Evolutionary conservation across 2,888 invertebrate genomes (phyloP).

Genomic region (Lypha dubia): DNA sequence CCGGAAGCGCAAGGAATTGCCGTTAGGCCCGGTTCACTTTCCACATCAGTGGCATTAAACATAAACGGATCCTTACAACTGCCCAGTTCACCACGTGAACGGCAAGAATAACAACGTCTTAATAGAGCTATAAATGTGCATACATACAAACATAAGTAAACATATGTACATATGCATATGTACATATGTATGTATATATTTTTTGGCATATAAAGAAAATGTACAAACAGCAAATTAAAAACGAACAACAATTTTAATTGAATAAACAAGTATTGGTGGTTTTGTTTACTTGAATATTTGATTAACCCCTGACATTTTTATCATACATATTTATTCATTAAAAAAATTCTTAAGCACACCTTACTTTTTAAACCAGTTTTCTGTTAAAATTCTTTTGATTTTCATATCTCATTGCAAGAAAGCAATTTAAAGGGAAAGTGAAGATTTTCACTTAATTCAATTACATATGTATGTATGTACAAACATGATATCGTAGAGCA

Average conservation of each 20-base stretch:
- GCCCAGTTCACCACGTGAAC: conserved; percentile 94
- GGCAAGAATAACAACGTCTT: conserved; percentile 91
- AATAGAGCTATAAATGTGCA: conserved; percentile 85
- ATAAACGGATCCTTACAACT: conserved; percentile 94
- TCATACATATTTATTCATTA: conserved; percentile 25
- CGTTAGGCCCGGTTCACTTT: conserved; percentile 88
- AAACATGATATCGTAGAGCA: background rate
- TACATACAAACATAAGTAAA: too few species aligned
- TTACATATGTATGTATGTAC: background rate
- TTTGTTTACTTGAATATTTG: conserved; percentile 30
- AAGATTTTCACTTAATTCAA: conserved; percentile 31
- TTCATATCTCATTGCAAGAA: background rate
- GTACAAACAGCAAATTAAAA: conserved; percentile 66
- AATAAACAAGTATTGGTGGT: conserved; percentile 32
- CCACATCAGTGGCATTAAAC: conserved; percentile 90
- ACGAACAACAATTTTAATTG: background rate
- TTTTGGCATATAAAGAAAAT: conserved; percentile 50
- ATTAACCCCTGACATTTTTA: conserved; percentile 61
- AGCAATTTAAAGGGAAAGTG: conserved; percentile 3
- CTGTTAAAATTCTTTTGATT: background rate
- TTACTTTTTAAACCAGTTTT: conserved; percentile 19
- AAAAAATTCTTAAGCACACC: conserved; percentile 19
- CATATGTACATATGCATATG: too few species aligned
- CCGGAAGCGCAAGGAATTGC: conserved; percentile 93
- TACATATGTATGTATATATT: background rate